Base-by-base conservation (phyloP, 2,113 vertebrate genomes). In the Xiphias gladius region DNA sequence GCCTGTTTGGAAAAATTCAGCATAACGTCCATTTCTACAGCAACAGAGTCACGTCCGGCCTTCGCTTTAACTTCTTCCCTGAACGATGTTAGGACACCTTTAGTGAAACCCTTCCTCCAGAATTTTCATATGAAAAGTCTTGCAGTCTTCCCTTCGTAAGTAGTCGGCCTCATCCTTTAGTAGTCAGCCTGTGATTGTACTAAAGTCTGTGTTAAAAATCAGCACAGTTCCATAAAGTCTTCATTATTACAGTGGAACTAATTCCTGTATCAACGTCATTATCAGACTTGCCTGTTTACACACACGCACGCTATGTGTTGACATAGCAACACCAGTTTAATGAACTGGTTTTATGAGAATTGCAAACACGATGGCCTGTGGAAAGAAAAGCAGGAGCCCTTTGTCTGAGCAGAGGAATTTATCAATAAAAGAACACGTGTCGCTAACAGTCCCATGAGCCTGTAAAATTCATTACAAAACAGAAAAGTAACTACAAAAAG, bases 321-420 rank as follows among this genome's bases (percentile, higher is more conserved):
- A 90, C 72, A 69, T 84, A 92, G 84, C 87, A 86, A 19, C 50
- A 84, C 59, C 50, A 35, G 37, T 86, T 84, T 85, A 85, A 83
- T 85, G 66, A 87, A 87, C 26, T 66, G 76, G 2, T 54, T 87
- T 89, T 73, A 85, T 55, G 82, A 74, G 87, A 69, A 41, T 73
- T 83, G 73, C 57, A 72, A 81, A 79, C 61, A 63, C 79, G 10
- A 22, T 1, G 14, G 67, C 57, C 22, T 7, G 50, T 3, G 62
- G 43, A 71, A 71, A 64, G 48, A 37, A 43, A 70, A 57, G 67
- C 63, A 43, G 14, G 52, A 54, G 39, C 7, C 7, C 26, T 72
- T 69, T 57, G 54, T 57, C n/a, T 57, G 54, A 57, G 54, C 3
- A 2, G n/a, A 57, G 54, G 80, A 80, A 77, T 76, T 73, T 39